A percentile compares a stretch with the other conserved stretches of the same genome.
Conservation (phyloP, 2,113 vertebrate genomes). For the Crotalus viridis region DNA sequence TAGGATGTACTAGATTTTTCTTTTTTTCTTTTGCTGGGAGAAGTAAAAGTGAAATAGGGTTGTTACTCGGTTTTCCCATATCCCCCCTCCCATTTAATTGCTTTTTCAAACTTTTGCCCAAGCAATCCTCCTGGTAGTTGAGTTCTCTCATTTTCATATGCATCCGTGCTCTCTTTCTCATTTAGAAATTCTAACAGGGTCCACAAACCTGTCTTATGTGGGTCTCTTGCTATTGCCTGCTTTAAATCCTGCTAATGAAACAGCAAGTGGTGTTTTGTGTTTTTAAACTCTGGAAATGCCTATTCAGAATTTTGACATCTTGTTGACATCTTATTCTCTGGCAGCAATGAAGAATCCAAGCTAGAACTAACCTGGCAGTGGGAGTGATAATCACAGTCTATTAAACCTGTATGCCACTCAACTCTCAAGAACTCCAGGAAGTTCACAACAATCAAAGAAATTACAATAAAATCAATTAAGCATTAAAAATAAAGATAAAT, state of each 20-base stretch:
- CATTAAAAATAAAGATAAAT: neutral
- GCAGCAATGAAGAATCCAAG: neutral
- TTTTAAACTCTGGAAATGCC: neutral
- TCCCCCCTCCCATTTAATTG: neutral
- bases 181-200: neutral
- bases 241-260: neutral
- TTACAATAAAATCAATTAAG: neutral
- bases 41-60: neutral
- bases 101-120: neutral
- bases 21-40: neutral
- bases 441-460: neutral
- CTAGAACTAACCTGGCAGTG: neutral
- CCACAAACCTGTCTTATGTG: neutral
- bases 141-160: neutral
- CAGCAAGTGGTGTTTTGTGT: neutral
- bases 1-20: neutral
- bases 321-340: neutral
- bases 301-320: neutral
- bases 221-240: neutral
- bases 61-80: neutral
- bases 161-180: neutral
- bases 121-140: neutral
- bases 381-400: neutral
- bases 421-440: neutral
- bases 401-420: neutral